Percentiles rank a stretch among this genome's conserved stretches.
These are phyloP conservation scores for Drepana falcataria DNA, from an alignment of 2,888 invertebrate species.

Conservation along the genomic window DNA sequence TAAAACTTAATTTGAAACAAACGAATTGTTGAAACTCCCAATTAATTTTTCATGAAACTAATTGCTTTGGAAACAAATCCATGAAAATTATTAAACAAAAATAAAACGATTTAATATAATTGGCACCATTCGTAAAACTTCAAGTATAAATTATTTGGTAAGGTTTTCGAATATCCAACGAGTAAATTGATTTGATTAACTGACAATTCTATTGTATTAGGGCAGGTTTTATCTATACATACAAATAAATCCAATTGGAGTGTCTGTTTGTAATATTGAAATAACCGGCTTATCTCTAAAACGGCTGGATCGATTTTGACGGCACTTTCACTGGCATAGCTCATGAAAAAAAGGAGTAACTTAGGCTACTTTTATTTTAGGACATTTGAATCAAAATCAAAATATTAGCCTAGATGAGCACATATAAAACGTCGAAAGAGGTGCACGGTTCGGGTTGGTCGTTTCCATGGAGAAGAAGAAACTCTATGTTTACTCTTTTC, in stretches of 20 bases:
- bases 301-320: too few relatives aligned
- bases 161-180: slow-evolving; percentile 34
- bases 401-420: too few relatives aligned
- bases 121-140: slow-evolving; percentile 34
- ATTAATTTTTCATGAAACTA: slow-evolving; percentile 15
- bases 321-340: too few relatives aligned
- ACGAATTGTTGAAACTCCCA: slow-evolving; percentile 29
- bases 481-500: too few relatives aligned
- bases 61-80: slow-evolving; percentile 19
- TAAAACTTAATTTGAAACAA: too few relatives aligned
- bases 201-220: slow-evolving; percentile 22
- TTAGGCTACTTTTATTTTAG: too few relatives aligned
- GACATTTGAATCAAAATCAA: too few relatives aligned
- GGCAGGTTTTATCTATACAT: slow-evolving; percentile 11
- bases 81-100: slow-evolving; percentile 22
- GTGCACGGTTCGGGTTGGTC: too few relatives aligned
- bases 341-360: neutral
- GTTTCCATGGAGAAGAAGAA: too few relatives aligned
- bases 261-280: neutral
- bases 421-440: too few relatives aligned
- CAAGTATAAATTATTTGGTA: slow-evolving; percentile 35
- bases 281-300: too few relatives aligned
- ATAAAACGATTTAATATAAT: slow-evolving; percentile 30
- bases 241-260: too few relatives aligned
- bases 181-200: slow-evolving; percentile 39